Conservation (phyloP, 2,113 vertebrate species). For the Laticauda colubrina region DNA sequence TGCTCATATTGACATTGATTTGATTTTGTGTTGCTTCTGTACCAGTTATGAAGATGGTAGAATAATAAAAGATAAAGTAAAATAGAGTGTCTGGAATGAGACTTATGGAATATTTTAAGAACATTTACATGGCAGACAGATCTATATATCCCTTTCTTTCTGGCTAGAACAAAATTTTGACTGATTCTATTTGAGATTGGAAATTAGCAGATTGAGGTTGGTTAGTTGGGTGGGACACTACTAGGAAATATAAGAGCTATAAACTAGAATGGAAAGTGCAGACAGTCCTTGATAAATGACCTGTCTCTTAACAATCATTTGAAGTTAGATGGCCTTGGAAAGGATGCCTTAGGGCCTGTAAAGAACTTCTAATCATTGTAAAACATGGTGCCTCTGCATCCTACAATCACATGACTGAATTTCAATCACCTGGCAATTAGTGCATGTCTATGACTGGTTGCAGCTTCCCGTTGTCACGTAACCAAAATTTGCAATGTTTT, state of each 20-base stretch:
- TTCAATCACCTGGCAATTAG: too few species aligned
- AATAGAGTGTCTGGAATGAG: neutral
- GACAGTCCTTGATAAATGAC: too few species aligned
- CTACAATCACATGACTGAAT: too few species aligned
- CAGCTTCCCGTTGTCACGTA: too few species aligned
- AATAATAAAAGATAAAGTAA: neutral
- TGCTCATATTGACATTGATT: constrained; percentile 14
- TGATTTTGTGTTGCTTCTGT: constrained; percentile 9
- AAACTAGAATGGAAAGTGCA: neutral
- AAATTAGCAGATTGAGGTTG: neutral
- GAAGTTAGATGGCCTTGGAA: too few species aligned
- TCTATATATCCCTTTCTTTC: neutral
- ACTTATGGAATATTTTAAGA: neutral
- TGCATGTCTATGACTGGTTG: too few species aligned
- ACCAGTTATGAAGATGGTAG: neutral
- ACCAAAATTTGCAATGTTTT: too few species aligned
- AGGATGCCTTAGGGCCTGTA: too few species aligned
- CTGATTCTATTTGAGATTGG: neutral
- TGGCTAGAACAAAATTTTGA: neutral
- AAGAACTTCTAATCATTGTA: too few species aligned
- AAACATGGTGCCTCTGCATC: too few species aligned
- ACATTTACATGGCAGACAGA: neutral
- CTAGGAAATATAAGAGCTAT: neutral
- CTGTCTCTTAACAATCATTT: too few species aligned
- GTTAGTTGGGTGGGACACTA: neutral